These are phyloP conservation scores for Upupa epops DNA, from an alignment of 2,113 vertebrate genomes.

Conservation along the genomic window DNA sequence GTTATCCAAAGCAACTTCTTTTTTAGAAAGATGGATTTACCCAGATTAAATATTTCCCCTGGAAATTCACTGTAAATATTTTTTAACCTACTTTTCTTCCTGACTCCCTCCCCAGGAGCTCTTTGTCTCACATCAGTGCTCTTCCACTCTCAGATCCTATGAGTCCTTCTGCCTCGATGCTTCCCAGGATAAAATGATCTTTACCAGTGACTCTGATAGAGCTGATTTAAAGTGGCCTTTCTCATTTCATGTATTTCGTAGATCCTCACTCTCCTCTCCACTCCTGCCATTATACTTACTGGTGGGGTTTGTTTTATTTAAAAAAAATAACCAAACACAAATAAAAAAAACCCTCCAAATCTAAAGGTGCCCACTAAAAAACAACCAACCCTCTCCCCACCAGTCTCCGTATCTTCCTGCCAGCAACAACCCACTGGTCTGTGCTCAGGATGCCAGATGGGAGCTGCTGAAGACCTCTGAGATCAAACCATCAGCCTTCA, in stretches of 20 bases:
- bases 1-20: not conserved
- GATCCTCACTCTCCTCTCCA: not conserved
- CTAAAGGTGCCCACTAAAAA: not conserved
- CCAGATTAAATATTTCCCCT: not conserved
- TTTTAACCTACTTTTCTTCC: constrained; percentile 49
- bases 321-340: not conserved
- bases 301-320: not conserved
- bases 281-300: not conserved
- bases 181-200: constrained; percentile 33
- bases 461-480: constrained; percentile 16
- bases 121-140: constrained; percentile 45
- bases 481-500: constrained; percentile 27
- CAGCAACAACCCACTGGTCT: not conserved
- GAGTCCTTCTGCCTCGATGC: constrained; percentile 40
- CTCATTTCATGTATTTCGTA: not conserved
- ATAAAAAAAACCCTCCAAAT: not conserved
- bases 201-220: not conserved
- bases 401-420: not conserved
- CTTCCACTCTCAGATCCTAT: not conserved
- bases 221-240: not conserved
- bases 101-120: not conserved
- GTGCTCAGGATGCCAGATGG: not conserved
- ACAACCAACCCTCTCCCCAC: not conserved
- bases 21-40: not conserved
- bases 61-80: constrained; percentile 28